Evolutionary conservation across 2,888 invertebrate genomes (phyloP), one percentile per base, ranked within the genome.

Genomic region (Tetropium fuscum): DNA sequence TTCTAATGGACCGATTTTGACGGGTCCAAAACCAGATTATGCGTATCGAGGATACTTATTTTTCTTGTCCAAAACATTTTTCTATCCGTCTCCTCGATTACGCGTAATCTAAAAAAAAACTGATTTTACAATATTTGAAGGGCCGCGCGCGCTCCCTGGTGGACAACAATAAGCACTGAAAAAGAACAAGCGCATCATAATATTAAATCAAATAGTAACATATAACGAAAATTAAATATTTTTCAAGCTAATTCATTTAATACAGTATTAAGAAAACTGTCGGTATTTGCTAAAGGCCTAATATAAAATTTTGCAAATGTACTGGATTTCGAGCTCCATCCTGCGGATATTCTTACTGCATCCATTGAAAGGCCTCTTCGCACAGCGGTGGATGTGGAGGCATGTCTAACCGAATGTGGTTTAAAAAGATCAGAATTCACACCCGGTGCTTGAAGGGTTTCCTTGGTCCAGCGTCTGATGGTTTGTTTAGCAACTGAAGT

Each of bases 341-440:
- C 66, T 7, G 68, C 66, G 10, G 63, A 62, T 10, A 48, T 64
- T 36, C 51, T 59, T 5, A 71, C 68, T 0, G 45, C 16, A 2
- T 64, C 60, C n/a, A 67, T 34, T 25, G 34, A 62, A 1, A 70
- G 30, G 11, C 64, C 67, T 16, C 34, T 64, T n/a, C 57, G 48
- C 1, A 54, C 47, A 7, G 66, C 69, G 2, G 68, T 64, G 32
- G 38, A 38, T 2, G 38, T 38, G 8, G 38, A 15, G 16, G 38
- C 15, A 7, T 72, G 72, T 11, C 69, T 34, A 7, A 64, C 68
- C 15, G 59, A 63, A 32, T 70, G 53, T 2, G 71, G 58, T 15
- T 54, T 27, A 40, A 2, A 20, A 25, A 19, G 4, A 4, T 3
- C 2, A 1, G 60, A 60, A 38, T 68, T 58, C n/a, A 70, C 48